These are phyloP conservation scores for Bombyx mori DNA, from an alignment of 1,140 invertebrate species.

Conservation along the genomic window DNA sequence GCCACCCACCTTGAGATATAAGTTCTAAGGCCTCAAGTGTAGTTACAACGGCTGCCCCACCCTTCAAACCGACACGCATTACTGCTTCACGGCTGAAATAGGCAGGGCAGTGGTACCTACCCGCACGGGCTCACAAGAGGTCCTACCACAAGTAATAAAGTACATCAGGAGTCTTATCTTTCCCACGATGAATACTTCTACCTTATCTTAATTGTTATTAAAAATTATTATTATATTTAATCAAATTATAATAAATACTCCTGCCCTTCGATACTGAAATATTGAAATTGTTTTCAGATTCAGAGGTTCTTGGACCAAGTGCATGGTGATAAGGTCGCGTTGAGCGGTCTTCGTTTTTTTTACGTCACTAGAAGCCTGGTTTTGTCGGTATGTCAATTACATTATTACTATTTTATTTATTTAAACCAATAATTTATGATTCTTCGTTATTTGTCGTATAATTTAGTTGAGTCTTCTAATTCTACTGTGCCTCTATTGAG, in stretches of 20 bases:
- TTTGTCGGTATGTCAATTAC: slow-evolving; percentile 64
- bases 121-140: too few species aligned
- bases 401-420: not conserved
- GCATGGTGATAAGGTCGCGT: slow-evolving; percentile 69
- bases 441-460: too few species aligned
- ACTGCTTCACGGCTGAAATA: too few species aligned
- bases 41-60: too few species aligned
- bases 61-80: too few species aligned
- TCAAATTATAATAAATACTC: not conserved
- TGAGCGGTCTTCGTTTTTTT: slow-evolving; percentile 76
- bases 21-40: too few species aligned
- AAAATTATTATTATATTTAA: not conserved
- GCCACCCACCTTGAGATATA: too few species aligned
- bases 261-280: not conserved
- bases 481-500: too few species aligned
- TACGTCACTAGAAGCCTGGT: slow-evolving; percentile 72
- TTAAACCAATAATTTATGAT: too few species aligned
- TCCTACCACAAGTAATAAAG: too few species aligned
- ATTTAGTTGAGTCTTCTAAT: too few species aligned
- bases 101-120: too few species aligned
- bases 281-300: slow-evolving; percentile 43
- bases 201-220: not conserved
- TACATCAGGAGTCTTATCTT: not conserved
- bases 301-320: slow-evolving; percentile 74
- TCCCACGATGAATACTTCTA: not conserved